phyloP scores from a whole-genome alignment of 1,140 invertebrate species.

The Neotoxoptera formosana region DNA sequence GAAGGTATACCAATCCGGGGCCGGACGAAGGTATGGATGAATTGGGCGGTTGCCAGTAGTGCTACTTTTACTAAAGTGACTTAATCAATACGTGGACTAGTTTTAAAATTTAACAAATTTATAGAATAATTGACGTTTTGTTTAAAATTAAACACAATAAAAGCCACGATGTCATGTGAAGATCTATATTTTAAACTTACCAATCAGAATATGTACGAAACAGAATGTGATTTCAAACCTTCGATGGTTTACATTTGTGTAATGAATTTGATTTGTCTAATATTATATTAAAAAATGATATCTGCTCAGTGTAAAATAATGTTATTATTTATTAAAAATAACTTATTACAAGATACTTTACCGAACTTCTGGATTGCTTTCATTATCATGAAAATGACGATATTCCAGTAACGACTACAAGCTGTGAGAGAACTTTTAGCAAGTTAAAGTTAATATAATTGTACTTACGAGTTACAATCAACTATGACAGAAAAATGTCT shows the following conservation, averaged over 20 bases:
- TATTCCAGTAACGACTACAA: neutral
- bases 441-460: neutral
- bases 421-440: neutral
- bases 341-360: neutral
- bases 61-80: no score
- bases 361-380: neutral
- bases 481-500: no score
- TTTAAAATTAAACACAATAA: neutral
- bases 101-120: neutral
- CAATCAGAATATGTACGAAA: neutral
- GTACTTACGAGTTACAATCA: neutral
- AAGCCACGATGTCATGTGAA: neutral
- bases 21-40: neutral
- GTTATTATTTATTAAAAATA: neutral
- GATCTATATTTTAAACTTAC: neutral
- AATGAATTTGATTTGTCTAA: neutral
- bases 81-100: no score
- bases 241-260: no score
- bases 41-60: no score
- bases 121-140: no score
- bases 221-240: neutral
- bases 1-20: fast-evolving
- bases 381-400: neutral
- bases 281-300: neutral
- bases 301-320: neutral